Evolutionary conservation across 1,140 invertebrate species (phyloP).

Genomic region (Apis dorsata): DNA sequence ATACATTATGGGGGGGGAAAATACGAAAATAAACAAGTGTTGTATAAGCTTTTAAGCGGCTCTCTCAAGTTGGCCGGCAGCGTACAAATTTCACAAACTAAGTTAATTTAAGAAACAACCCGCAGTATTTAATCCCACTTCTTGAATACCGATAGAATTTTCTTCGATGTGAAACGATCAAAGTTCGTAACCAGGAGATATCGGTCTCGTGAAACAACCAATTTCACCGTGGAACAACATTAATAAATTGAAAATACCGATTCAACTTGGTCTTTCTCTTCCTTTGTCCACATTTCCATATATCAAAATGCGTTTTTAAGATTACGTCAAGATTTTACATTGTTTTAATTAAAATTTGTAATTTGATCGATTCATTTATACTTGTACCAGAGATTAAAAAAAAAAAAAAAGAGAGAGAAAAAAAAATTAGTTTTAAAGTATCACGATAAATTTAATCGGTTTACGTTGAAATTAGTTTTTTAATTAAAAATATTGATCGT

Average conservation of each 20-base stretch:
- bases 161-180: not conserved
- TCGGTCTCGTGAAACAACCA: not conserved
- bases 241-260: not conserved
- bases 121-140: not conserved
- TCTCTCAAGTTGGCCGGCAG: not conserved
- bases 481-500: too few species aligned
- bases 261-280: too few species aligned
- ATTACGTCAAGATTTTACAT: too few species aligned
- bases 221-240: not conserved
- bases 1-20: not conserved
- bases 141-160: not conserved
- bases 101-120: conserved; percentile 30
- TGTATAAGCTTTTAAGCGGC: conserved; percentile 32
- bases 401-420: too few species aligned
- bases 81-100: not conserved
- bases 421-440: too few species aligned
- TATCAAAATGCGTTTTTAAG: too few species aligned
- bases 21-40: conserved; percentile 24
- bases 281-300: not conserved
- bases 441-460: too few species aligned
- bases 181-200: not conserved
- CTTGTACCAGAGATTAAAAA: too few species aligned
- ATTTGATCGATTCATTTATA: too few species aligned
- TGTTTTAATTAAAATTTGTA: too few species aligned
- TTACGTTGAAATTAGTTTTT: too few species aligned